These are phyloP conservation scores for Eulemur rufifrons DNA, from an alignment of 2,113 vertebrate species.

Conservation along the genomic window DNA sequence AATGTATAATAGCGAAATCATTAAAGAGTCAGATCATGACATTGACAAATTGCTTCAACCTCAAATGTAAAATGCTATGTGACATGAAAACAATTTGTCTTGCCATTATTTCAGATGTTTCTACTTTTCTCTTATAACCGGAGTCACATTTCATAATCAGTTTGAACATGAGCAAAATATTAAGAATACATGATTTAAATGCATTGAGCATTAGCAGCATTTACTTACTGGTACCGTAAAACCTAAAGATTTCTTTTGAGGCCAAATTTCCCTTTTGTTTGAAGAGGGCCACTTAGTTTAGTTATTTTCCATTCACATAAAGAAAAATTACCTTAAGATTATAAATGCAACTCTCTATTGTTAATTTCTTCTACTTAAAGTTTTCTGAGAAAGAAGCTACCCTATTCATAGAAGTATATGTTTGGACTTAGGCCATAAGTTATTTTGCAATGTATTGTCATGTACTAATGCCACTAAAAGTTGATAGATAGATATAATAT, in stretches of 20 bases:
- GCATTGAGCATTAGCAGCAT: neutral
- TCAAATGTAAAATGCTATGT: neutral
- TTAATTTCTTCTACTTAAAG: constrained; percentile 29
- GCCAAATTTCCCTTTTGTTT: neutral
- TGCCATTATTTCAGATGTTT: constrained; percentile 51
- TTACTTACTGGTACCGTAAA: neutral
- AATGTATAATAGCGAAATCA: neutral
- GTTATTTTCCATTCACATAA: neutral
- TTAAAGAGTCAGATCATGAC: neutral
- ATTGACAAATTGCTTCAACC: neutral
- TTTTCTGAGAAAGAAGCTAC: constrained; percentile 26
- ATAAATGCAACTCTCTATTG: neutral
- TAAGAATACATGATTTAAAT: neutral
- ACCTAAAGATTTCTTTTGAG: neutral
- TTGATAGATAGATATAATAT: neutral
- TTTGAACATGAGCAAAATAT: constrained; percentile 28
- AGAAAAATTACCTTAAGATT: neutral
- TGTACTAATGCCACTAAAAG: neutral
- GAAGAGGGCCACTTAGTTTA: neutral
- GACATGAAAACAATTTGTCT: constrained; percentile 45
- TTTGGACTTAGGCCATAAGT: neutral
- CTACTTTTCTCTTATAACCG: constrained; percentile 41
- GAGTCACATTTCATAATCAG: constrained; percentile 35
- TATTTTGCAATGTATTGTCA: constrained; percentile 30
- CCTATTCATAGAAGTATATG: neutral